Evolutionary conservation across 53 echinoderm and acorn worm species (phyloP), one percentile per base, ranked within the genome.

Genomic region (Hippasteria phrygiana): DNA sequence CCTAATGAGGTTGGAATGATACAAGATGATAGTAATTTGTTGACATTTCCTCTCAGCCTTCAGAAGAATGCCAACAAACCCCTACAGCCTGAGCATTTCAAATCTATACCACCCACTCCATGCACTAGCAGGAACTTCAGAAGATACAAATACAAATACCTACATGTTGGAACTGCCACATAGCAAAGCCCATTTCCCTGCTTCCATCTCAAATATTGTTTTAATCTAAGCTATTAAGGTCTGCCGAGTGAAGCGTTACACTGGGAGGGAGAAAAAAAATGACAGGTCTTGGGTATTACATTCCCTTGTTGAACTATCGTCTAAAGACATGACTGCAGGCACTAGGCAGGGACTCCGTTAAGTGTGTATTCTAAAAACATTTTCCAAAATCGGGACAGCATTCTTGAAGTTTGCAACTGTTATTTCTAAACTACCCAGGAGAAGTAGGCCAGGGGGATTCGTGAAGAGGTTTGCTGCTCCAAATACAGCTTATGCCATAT

Each of bases 311-410:
- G 85, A 85, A 85, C 85, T 85, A 36, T 85, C 85, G 33, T 69
- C 85, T 85, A 85, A 85, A 85, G 70, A 85, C 85, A 85, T 85
- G 85, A 51, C 85, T 85, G 37, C 12, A n/a, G 85, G 85, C 85
- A 27, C 37, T n/a, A 85, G 70, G 69, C 85, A 85, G 70, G 70
- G 50, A 85, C 71, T 85, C 85, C 34, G 85, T 38, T 46, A 85
- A 85, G 85, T 85, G 85, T 85, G 85, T 85, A 85, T 85, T 85
- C 85, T 85, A 85, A 69, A 85, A 85, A 85, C 85, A 85, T 67
- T 85, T 85, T 85, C 85, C 32, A 71, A 85, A 85, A 85, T 85
- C 85, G 53, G 75, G 85, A 85, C 85, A 85, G 85, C 85, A 69
- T 85, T 85, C 85, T 85, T 85, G 70, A 85, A 85, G 85, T 85